Evolutionary conservation across 2,888 invertebrate species (phyloP), one percentile per base, ranked within the genome.

Genomic region (Eumerus sabulonum): DNA sequence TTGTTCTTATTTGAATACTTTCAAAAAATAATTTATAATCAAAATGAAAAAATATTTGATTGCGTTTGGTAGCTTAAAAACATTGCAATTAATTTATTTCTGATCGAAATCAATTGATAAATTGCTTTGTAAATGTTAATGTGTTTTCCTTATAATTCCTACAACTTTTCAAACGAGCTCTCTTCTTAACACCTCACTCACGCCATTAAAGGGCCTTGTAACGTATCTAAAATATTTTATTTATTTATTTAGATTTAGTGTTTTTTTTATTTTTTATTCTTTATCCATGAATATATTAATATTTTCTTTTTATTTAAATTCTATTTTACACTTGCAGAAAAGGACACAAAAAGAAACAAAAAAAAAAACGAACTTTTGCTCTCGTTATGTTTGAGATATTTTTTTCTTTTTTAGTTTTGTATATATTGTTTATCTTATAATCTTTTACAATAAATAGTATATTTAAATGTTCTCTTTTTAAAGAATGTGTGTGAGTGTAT

Each of bases 321-420:
- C 42, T 79, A 74, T 79, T 74, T 79, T 70, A 79, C 79, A 79
- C 68, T 79, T 79, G 79, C 79, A 79, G 79, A 79, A 70, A 79
- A 64, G 57, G 68, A 27, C 27, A 7, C n/a, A n/a, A n/a, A n/a
- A n/a, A n/a, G n/a, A n/a, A n/a, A 73, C 77, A 74, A 79, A 74
- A 70, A 16, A 74, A 79, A 70, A 70, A 16, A 51, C 64, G 64
- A 63, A 79, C 36, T 38, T 74, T 68, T 74, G 64, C 64, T 67
- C 11, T n/a, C n/a, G n/a, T n/a, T n/a, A n/a, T n/a, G n/a, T n/a
- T n/a, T n/a, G n/a, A n/a, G n/a, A n/a, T n/a, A n/a, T n/a, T n/a
- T n/a, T n/a, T n/a, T n/a, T n/a, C n/a, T n/a, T n/a, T n/a, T n/a
- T n/a, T n/a, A n/a, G n/a, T n/a, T n/a, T n/a, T n/a, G n/a, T n/a